A percentile compares a stretch with the other conserved stretches of the same genome.
phyloP scores from a whole-genome alignment of 2,888 invertebrate species.

The Acanthosepion pharaonis region DNA sequence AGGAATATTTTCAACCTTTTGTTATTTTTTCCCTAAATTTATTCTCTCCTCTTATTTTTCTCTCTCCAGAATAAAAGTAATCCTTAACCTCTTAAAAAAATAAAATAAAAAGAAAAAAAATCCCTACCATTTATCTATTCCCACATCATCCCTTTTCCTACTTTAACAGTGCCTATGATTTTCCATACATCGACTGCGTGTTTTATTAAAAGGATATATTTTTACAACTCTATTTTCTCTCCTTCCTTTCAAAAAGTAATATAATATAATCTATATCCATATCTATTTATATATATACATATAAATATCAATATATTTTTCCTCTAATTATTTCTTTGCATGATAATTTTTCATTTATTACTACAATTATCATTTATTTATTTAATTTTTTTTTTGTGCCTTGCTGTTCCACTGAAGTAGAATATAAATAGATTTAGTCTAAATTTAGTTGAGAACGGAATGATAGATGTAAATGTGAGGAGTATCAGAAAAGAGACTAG shows the following conservation, averaged over 20 bases:
- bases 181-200: slow-evolving; percentile 42
- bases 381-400: neutral
- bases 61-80: neutral
- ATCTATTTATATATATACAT: no score
- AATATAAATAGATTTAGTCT: neutral
- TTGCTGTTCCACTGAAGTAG: slow-evolving; percentile 20
- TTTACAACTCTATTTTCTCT: slow-evolving; percentile 36
- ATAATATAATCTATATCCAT: neutral
- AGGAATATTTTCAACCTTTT: slow-evolving; percentile 11
- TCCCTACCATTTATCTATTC: neutral
- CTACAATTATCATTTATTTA: neutral
- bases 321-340: neutral
- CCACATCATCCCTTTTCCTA: neutral
- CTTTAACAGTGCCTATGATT: slow-evolving; percentile 40
- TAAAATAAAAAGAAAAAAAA: neutral
- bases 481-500: neutral
- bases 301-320: no score
- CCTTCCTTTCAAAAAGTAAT: slow-evolving; percentile 21
- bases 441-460: neutral
- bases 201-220: slow-evolving; percentile 40
- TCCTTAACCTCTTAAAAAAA: neutral
- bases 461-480: neutral
- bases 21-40: neutral
- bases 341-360: neutral
- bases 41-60: neutral